These are phyloP conservation scores for Timema podura DNA, from an alignment of 2,888 invertebrate genomes.

Conservation along the genomic window DNA sequence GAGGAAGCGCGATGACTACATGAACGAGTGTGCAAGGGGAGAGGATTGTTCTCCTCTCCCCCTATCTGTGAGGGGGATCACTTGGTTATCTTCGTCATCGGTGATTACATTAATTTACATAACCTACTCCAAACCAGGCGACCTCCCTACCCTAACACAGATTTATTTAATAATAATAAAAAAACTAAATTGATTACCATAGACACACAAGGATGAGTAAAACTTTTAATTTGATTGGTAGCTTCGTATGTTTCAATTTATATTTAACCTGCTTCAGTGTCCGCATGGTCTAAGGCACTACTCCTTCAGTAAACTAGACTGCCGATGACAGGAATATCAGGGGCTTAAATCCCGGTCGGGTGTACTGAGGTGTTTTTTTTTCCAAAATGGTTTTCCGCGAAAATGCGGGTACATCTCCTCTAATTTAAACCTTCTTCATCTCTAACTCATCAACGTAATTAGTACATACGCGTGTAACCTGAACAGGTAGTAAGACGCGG, in stretches of 20 bases:
- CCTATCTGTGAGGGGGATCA: background rate
- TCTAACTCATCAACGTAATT: no score
- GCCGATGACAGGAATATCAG: no score
- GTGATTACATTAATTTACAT: constrained; percentile 8
- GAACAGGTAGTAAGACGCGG: no score
- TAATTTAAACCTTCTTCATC: no score
- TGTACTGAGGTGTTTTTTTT: no score
- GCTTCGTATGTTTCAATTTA: background rate
- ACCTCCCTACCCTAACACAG: background rate
- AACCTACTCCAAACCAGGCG: background rate
- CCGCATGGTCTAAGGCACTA: no score
- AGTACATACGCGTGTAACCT: no score
- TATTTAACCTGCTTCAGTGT: background rate
- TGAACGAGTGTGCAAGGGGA: background rate
- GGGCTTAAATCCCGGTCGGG: no score
- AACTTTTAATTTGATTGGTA: background rate
- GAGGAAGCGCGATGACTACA: background rate
- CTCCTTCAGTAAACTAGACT: no score
- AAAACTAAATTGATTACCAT: background rate
- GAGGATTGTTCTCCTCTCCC: background rate
- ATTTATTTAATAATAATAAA: background rate
- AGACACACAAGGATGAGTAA: background rate
- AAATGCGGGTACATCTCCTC: no score
- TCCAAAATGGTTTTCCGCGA: no score
- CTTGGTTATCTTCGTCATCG: background rate